Evolutionary conservation across 2,888 invertebrate species (phyloP).

Genomic region (Agrochola lychnidis): DNA sequence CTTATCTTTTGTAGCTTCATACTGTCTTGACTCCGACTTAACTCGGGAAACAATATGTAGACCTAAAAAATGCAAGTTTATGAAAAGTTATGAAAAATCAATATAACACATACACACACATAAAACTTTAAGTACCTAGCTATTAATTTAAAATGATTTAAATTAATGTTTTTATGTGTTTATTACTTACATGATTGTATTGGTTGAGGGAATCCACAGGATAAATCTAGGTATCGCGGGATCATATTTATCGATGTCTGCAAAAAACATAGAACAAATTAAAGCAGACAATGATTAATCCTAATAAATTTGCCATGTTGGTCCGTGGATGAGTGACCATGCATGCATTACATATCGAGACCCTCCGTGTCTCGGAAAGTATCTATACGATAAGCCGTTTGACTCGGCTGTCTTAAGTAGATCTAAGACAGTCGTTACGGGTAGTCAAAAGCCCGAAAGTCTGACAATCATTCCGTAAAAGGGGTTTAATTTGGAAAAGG

Average conservation of each 20-base stretch:
- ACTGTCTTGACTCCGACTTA: no score
- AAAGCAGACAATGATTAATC: not conserved
- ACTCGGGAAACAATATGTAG: not conserved
- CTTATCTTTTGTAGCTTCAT: no score
- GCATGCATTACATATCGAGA: not conserved
- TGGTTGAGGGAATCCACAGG: not conserved
- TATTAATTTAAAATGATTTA: not conserved
- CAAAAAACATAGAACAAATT: not conserved
- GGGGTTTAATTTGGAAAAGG: not conserved
- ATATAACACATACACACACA: not conserved
- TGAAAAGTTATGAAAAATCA: not conserved
- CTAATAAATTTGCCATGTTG: not conserved
- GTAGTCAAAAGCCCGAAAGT: not conserved
- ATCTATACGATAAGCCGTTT: not conserved
- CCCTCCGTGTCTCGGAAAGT: not conserved
- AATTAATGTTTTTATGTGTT: not conserved
- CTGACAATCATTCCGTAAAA: not conserved
- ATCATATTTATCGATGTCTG: not conserved
- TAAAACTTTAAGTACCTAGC: not conserved
- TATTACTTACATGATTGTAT: not conserved
- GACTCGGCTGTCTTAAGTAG: not conserved
- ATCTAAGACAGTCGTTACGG: not conserved
- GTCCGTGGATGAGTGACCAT: not conserved
- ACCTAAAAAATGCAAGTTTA: not conserved
- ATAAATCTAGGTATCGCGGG: not conserved